Evolutionary conservation across 2,113 vertebrate species (phyloP).

Genomic region (Hyla sarda): DNA sequence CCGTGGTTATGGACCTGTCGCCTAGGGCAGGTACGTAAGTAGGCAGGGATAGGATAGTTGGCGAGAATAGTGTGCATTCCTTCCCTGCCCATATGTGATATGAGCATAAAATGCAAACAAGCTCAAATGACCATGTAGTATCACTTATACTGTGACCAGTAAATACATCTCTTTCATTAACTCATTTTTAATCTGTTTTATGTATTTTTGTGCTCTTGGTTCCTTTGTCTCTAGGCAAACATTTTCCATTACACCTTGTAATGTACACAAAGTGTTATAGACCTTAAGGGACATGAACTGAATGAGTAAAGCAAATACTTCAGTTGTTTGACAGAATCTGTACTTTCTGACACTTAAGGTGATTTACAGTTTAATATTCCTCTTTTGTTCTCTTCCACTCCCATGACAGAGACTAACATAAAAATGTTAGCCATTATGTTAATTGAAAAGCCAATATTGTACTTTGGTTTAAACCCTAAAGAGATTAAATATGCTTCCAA

Average conservation of each 20-base stretch:
- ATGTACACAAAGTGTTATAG: constrained; percentile 33
- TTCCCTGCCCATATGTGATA: too few species aligned
- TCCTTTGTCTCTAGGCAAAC: constrained; percentile 30
- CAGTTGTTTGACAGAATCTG: constrained; percentile 30
- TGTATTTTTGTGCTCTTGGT: not conserved
- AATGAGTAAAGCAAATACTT: constrained; percentile 28
- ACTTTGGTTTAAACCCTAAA: constrained; percentile 1
- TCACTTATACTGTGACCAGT: constrained; percentile 4
- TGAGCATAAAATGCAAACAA: constrained; percentile 36
- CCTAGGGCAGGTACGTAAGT: too few species aligned
- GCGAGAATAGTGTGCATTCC: too few species aligned
- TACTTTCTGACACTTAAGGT: constrained; percentile 38
- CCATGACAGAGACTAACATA: not conserved
- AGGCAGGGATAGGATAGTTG: too few species aligned
- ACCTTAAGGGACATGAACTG: constrained; percentile 1
- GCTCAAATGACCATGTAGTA: not conserved
- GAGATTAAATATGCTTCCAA: not conserved
- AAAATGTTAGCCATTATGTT: constrained; percentile 32
- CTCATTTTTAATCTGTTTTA: constrained; percentile 22
- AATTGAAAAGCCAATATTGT: constrained; percentile 22
- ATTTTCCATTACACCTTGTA: constrained; percentile 38
- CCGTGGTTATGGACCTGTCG: too few species aligned
- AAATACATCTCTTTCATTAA: not conserved
- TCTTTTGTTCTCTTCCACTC: constrained; percentile 22
- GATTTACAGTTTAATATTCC: constrained; percentile 55